A percentile compares a stretch with the other conserved stretches of the same genome.
These are phyloP conservation scores for Proteles cristata DNA, from an alignment of 2,113 vertebrate genomes.

Conservation along the genomic window DNA sequence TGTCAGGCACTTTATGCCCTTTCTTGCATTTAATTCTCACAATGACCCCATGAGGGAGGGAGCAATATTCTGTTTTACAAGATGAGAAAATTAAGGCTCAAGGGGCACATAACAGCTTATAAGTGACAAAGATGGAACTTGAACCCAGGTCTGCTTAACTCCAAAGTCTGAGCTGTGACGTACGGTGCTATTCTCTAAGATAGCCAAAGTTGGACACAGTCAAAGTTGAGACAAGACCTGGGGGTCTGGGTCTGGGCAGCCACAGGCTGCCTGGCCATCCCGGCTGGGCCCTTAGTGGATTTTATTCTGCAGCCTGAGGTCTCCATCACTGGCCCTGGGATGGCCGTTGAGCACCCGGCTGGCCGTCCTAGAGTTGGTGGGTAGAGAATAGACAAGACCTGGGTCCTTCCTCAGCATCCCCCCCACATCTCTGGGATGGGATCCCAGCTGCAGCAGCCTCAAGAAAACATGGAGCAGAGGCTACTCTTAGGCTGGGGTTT, in stretches of 20 bases:
- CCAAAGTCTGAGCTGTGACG: neutral
- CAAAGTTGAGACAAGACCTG: neutral
- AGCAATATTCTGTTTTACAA: neutral
- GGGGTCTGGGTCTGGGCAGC: neutral
- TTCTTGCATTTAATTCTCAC: neutral
- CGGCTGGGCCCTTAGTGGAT: neutral
- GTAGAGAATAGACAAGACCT: neutral
- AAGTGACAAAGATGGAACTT: neutral
- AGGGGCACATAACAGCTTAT: neutral
- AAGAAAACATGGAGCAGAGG: neutral
- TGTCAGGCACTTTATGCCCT: neutral
- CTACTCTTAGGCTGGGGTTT: neutral
- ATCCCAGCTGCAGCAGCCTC: neutral
- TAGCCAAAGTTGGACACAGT: neutral
- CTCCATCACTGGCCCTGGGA: neutral
- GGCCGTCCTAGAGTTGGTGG: neutral
- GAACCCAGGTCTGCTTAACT: neutral
- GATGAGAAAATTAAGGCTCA: neutral
- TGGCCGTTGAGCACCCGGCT: neutral
- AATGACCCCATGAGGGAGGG: neutral
- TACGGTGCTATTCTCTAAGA: neutral
- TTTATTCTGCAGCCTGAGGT: neutral
- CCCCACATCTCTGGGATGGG: neutral
- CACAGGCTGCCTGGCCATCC: neutral
- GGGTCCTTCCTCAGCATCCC: neutral